Conservation (phyloP, 2,113 vertebrate genomes). For the Psephotus haematonotus region DNA sequence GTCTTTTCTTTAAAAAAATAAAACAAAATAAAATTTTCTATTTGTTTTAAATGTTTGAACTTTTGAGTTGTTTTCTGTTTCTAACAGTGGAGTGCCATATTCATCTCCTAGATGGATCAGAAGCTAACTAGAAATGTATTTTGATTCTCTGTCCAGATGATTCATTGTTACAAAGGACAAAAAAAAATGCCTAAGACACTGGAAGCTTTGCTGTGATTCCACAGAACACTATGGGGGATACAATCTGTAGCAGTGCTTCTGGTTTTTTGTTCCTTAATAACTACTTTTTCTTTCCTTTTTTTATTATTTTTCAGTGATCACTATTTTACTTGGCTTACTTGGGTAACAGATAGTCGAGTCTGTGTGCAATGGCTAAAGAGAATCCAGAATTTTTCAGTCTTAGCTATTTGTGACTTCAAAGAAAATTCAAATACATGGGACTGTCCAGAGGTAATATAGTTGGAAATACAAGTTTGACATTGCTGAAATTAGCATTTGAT, state of each 20-base stretch:
- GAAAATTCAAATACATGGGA: slow-evolving; percentile 79
- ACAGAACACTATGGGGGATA: neutral
- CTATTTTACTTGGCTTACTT: slow-evolving; percentile 92
- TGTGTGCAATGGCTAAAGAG: slow-evolving; percentile 92
- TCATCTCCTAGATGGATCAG: neutral
- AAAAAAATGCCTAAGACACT: neutral
- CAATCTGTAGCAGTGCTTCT: neutral
- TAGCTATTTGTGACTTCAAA: slow-evolving; percentile 88
- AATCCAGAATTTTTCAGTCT: slow-evolving; percentile 88
- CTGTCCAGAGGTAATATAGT: slow-evolving; percentile 81
- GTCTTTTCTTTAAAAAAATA: neutral
- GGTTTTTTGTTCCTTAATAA: neutral
- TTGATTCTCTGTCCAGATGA: neutral
- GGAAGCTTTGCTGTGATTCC: neutral
- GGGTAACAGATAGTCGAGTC: slow-evolving; percentile 87
- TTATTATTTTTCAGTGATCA: slow-evolving; percentile 82
- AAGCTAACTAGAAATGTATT: neutral
- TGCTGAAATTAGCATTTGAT: neutral
- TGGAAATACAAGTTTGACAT: neutral
- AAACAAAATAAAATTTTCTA: neutral
- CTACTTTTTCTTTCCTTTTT: neutral
- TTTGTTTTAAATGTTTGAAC: neutral
- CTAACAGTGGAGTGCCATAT: neutral
- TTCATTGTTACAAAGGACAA: neutral
- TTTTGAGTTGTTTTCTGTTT: neutral